A percentile compares a stretch with the other conserved stretches of the same genome.
These are phyloP conservation scores for Zingel zingel DNA, from an alignment of 2,113 vertebrate genomes.

Conservation along the genomic window DNA sequence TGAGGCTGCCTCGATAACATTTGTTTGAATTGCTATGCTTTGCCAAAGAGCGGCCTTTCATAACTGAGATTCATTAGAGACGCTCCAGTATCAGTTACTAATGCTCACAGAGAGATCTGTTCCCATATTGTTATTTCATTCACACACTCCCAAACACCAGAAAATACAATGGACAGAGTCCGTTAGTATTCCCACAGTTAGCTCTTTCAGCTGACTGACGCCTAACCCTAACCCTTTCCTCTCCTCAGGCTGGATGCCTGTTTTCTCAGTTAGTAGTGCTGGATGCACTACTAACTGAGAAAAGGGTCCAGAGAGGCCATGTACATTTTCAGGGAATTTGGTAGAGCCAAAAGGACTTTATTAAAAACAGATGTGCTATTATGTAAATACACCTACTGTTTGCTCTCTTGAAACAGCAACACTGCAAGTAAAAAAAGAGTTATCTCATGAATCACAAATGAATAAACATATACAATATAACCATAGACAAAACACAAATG, in stretches of 20 bases:
- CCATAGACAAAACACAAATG: no score
- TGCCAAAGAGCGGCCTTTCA: background rate
- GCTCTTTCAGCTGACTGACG: background rate
- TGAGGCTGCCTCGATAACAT: background rate
- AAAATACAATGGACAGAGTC: slow-evolving; percentile 1
- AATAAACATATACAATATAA: no score
- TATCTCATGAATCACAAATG: background rate
- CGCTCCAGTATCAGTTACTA: slow-evolving; percentile 14
- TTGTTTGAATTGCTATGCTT: background rate
- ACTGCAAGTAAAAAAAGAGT: background rate
- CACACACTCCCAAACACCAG: slow-evolving; percentile 18
- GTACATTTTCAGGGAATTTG: background rate
- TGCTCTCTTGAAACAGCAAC: background rate
- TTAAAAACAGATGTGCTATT: background rate
- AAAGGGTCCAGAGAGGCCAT: background rate
- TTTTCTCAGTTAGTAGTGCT: no score
- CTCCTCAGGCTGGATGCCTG: slow-evolving; percentile 1
- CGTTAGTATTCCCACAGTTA: background rate
- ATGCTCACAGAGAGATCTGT: background rate
- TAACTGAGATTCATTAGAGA: background rate
- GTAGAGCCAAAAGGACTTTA: background rate
- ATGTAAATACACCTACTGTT: background rate
- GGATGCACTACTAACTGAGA: background rate
- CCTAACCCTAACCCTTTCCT: background rate
- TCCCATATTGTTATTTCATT: slow-evolving; percentile 13